Evolutionary conservation across 2,797 vertebrate species (phyloP), one percentile per base, ranked within the genome.

Genomic region (Danio albolineatus): DNA sequence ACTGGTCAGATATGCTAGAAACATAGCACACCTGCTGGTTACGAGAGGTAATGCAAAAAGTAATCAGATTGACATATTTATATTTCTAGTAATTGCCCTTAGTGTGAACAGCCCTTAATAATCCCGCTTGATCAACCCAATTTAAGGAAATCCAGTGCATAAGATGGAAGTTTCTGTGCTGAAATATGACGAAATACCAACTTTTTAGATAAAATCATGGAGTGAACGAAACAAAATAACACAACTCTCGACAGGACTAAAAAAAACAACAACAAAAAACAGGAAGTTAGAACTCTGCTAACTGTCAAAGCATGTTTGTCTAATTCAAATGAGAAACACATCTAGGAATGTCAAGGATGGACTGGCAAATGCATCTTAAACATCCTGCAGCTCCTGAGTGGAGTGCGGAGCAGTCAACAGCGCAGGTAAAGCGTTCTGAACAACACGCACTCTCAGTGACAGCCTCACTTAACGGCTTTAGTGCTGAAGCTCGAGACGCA

Each of bases 391-490:
- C 49, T 79, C 60, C 62, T 78, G 77, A 54, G 73, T 54, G 76
- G 76, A 54, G 49, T 78, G 60, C 82, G 9, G 19, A 77, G 64
- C 71, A 72, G 64, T 82, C 75, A 71, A 69, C 57, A 79, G 76
- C 44, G 57, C 73, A 86, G 82, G 75, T 78, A 85, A 80, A 57
- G 81, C 85, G 78, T 87, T 89, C 66, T 60, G 36, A 61, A 61
- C 46, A 8, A 51, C 53, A 44, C 82, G 74, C 87, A 83, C 88
- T 39, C 60, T 89, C 87, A 85, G 67, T 90, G 88, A 87, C 88
- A 88, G 79, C 80, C 81, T 84, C 89, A 89, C 85, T 90, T 89
- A 90, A 86, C 84, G 84, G 88, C 87, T 89, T 82, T 87, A 86
- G 78, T 76, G 85, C 82, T 61, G 73, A 86, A 88, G 85, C 79